These are phyloP conservation scores for Germaria angustata DNA, from an alignment of 2,888 invertebrate genomes.

Conservation along the genomic window DNA sequence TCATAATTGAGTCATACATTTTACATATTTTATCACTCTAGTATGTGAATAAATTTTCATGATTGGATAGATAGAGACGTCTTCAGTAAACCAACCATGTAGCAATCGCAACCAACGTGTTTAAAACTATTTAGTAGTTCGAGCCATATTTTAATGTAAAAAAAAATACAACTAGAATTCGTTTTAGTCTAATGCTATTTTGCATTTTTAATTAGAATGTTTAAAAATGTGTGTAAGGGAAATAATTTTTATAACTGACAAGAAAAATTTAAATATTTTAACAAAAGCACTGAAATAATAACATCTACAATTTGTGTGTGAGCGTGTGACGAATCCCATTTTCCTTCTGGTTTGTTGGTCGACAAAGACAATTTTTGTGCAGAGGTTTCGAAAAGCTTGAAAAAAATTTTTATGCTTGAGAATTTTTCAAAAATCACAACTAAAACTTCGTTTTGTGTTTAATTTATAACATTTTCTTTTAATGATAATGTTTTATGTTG, in stretches of 20 bases:
- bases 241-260: slow-evolving; percentile 56
- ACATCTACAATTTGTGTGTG: background rate
- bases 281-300: slow-evolving; percentile 4
- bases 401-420: too few species aligned
- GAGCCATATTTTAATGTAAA: background rate
- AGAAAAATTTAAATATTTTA: slow-evolving; percentile 43
- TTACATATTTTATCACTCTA: slow-evolving; percentile 62
- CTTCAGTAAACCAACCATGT: background rate
- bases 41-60: slow-evolving; percentile 55
- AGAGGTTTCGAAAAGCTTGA: slow-evolving; percentile 18
- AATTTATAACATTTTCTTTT: slow-evolving; percentile 14
- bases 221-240: background rate
- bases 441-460: background rate
- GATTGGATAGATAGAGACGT: background rate
- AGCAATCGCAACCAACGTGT: slow-evolving; percentile 13
- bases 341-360: background rate
- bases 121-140: background rate
- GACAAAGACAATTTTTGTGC: slow-evolving; percentile 32
- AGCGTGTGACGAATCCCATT: background rate
- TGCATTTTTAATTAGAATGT: slow-evolving; percentile 61
- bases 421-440: too few species aligned
- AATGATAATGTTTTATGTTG: slow-evolving; percentile 43
- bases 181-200: slow-evolving; percentile 21
- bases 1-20: slow-evolving; percentile 61
- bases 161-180: background rate